Conservation (phyloP, 2,113 vertebrate genomes). For the Archilochus colubris region DNA sequence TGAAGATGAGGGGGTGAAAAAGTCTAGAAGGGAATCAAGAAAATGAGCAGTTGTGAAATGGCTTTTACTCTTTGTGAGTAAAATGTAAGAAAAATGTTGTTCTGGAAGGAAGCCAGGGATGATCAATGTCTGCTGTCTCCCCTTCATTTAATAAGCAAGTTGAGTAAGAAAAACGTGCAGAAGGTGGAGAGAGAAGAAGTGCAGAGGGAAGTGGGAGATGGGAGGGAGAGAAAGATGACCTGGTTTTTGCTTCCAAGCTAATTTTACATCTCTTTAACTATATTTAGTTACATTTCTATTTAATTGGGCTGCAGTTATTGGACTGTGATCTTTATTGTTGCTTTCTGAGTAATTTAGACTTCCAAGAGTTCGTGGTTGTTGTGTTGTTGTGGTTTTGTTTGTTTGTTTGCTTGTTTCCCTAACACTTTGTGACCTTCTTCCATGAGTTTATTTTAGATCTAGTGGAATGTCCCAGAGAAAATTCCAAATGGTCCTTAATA, state of each 20-base stretch:
- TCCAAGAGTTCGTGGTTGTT: neutral
- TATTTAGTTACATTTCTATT: slow-evolving; percentile 33
- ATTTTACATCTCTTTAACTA: slow-evolving; percentile 26
- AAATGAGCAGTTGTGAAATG: neutral
- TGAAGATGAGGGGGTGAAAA: neutral
- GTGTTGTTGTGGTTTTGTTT: neutral
- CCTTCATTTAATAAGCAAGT: neutral
- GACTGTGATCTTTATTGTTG: slow-evolving; percentile 1
- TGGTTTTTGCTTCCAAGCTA: slow-evolving; percentile 30
- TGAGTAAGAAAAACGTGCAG: neutral
- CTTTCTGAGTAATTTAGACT: slow-evolving; percentile 29
- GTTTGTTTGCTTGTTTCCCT: neutral
- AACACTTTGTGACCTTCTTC: slow-evolving; percentile 33
- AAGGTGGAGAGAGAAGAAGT: neutral
- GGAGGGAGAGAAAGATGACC: neutral
- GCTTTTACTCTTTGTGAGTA: neutral
- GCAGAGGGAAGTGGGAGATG: neutral
- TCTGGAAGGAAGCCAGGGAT: neutral
- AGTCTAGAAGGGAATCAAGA: neutral
- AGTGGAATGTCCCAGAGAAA: slow-evolving; percentile 62
- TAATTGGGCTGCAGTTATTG: neutral
- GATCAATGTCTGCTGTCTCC: neutral
- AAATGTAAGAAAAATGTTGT: neutral
- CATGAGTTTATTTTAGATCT: slow-evolving; percentile 55
- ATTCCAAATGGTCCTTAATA: slow-evolving; percentile 66